Evolutionary conservation across 2,113 vertebrate genomes (phyloP).

Genomic region (Rhynchopsitta pachyrhyncha): DNA sequence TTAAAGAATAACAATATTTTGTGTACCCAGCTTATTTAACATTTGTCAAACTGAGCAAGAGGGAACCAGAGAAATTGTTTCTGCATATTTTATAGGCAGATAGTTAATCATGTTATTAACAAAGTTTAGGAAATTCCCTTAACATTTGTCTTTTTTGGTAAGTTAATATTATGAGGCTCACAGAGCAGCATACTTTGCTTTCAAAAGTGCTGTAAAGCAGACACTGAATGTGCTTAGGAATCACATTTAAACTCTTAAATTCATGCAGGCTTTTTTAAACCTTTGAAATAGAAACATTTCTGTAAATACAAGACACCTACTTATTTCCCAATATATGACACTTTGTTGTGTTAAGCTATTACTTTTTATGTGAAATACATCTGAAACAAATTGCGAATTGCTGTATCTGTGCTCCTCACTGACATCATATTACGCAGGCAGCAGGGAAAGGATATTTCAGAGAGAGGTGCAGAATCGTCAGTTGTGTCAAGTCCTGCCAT

Average conservation of each 20-base stretch:
- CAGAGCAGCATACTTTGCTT: not conserved
- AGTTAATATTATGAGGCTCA: not conserved
- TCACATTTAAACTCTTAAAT: not conserved
- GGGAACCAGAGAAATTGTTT: not conserved
- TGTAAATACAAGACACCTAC: not conserved
- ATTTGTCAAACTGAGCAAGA: not conserved
- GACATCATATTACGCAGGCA: not conserved
- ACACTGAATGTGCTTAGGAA: not conserved
- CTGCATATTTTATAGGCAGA: not conserved
- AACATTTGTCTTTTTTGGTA: not conserved
- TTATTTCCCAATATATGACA: not conserved
- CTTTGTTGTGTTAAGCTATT: not conserved
- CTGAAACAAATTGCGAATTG: not conserved
- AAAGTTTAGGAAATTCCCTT: not conserved
- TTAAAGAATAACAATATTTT: not conserved
- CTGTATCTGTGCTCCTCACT: not conserved
- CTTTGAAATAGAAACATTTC: conserved; percentile 1
- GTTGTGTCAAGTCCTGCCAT: not conserved
- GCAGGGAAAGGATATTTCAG: not conserved
- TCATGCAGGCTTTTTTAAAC: not conserved
- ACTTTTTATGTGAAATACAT: not conserved
- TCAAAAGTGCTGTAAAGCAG: not conserved
- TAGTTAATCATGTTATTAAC: not conserved
- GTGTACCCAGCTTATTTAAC: not conserved
- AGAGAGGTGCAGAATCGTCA: not conserved